Evolutionary conservation across 2,113 vertebrate species (phyloP), one percentile per base, ranked within the genome.

Genomic region (Tachysurus vachellii): DNA sequence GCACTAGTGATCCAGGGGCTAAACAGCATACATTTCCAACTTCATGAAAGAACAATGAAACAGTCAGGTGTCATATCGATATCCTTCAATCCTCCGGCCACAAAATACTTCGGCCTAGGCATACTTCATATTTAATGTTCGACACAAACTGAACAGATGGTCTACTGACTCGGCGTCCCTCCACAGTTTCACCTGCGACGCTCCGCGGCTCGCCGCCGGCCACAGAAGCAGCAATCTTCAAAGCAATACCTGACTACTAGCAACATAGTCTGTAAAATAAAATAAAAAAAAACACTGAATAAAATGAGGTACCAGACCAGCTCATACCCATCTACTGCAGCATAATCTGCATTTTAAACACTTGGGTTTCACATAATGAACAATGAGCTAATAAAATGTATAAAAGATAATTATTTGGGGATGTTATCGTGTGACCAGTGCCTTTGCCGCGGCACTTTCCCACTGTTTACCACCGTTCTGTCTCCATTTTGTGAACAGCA

Each of bases 141-240:
- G 85, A 92, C 90, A 91, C 73, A 88, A 90, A 86, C 90, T 85
- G 84, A 84, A 90, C 87, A 80, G 88, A 92, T 92, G 90, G 88
- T 87, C 90, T 93, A 94, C 94, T 94, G 94, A 95, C 94, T 94
- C 91, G 91, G 91, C 90, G 92, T 94, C 93, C 92, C 92, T 84
- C 79, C 76, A 89, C 76, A 23, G 53, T 86, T 85, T 85, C 88
- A 94, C 91, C 92, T 77, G 91, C 87, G 90, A 90, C 92, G 92
- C 92, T 91, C 90, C 86, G 81, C 90, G 83, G 81, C 88, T 90
- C 53, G 56, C 77, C 76, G 19, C 44, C n/a, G 70, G 76, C 85
- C 88, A 88, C 66, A 86, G 76, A 89, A 86, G 79, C 88, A 86
- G 82, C 70, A 70, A 79, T 86, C 77, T 82, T 86, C 68, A 85